These are phyloP conservation scores for Chrysolina haemoptera DNA, from an alignment of 2,888 invertebrate species.

Conservation along the genomic window DNA sequence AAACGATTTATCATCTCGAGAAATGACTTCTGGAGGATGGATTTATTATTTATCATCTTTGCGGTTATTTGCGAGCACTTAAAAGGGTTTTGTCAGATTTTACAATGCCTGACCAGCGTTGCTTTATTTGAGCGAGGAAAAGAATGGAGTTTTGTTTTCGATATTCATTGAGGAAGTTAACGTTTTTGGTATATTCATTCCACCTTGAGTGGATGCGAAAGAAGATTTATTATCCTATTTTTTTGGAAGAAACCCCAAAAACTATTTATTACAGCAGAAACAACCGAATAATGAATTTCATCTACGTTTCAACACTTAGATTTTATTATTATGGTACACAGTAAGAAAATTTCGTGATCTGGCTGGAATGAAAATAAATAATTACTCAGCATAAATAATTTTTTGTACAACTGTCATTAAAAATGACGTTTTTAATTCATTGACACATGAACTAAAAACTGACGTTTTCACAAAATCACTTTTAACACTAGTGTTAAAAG, in stretches of 20 bases:
- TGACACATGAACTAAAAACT: too few species aligned
- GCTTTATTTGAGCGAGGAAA: slow-evolving; percentile 26
- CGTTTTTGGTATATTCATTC: background rate
- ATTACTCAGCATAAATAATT: too few species aligned
- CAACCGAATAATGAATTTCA: background rate
- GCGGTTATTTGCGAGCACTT: slow-evolving; percentile 52
- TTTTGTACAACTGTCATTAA: too few species aligned
- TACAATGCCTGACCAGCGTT: slow-evolving; percentile 41
- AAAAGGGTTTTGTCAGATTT: slow-evolving; percentile 53
- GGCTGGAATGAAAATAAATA: too few species aligned
- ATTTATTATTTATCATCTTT: slow-evolving; percentile 55
- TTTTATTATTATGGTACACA: too few species aligned
- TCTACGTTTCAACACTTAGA: too few species aligned
- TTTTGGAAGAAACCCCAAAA: background rate
- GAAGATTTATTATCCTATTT: background rate
- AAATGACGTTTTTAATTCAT: too few species aligned
- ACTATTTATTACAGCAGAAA: background rate
- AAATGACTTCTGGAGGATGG: slow-evolving; percentile 42
- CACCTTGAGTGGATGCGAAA: background rate
- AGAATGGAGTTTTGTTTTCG: slow-evolving; percentile 25
- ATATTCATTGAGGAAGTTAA: background rate
- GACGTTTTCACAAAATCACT: too few species aligned
- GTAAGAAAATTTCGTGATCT: too few species aligned
- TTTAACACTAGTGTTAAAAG: too few species aligned
- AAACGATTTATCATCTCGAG: slow-evolving; percentile 42